These are phyloP conservation scores for Cololabis saira DNA, from an alignment of 2,113 vertebrate genomes.

Conservation along the genomic window DNA sequence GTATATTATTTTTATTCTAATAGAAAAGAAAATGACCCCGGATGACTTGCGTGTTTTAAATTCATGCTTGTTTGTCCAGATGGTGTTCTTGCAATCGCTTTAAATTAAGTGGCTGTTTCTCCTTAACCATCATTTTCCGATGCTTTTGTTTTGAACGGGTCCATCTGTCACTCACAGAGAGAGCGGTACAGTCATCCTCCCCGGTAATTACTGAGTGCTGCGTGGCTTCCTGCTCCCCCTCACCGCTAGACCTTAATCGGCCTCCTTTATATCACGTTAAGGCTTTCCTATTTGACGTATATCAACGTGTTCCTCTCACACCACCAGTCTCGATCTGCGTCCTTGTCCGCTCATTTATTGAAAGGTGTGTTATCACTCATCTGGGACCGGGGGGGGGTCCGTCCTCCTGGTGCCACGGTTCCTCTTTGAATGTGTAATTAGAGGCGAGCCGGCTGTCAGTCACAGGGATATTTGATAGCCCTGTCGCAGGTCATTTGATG, in stretches of 20 bases:
- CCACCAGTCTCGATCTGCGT: slow-evolving; percentile 13
- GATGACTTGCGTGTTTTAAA: not conserved
- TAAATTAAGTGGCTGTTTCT: slow-evolving; percentile 34
- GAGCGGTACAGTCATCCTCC: slow-evolving; percentile 34
- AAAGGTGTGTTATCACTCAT: slow-evolving; percentile 41
- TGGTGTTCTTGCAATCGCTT: not conserved
- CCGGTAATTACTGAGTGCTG: slow-evolving; percentile 53
- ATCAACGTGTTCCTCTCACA: slow-evolving; percentile 33
- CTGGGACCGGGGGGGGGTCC: too few species aligned
- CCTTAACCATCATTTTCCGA: not conserved
- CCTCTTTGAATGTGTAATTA: slow-evolving; percentile 46
- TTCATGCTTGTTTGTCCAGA: not conserved
- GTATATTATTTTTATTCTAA: slow-evolving; percentile 25
- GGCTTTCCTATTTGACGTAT: slow-evolving; percentile 39
- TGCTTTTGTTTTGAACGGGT: slow-evolving; percentile 50
- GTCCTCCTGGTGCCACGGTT: slow-evolving; percentile 14
- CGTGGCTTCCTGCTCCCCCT: slow-evolving; percentile 41
- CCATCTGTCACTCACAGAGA: slow-evolving; percentile 40
- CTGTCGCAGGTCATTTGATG: slow-evolving; percentile 61
- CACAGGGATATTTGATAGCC: slow-evolving; percentile 58
- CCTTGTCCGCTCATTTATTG: slow-evolving; percentile 18
- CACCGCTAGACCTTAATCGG: slow-evolving; percentile 48
- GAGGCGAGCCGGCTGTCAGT: slow-evolving; percentile 57
- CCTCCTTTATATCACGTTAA: slow-evolving; percentile 56
- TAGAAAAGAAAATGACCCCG: slow-evolving; percentile 18